Evolutionary conservation across 1,140 invertebrate species (phyloP).

Genomic region (Drosophila rhopaloa): DNA sequence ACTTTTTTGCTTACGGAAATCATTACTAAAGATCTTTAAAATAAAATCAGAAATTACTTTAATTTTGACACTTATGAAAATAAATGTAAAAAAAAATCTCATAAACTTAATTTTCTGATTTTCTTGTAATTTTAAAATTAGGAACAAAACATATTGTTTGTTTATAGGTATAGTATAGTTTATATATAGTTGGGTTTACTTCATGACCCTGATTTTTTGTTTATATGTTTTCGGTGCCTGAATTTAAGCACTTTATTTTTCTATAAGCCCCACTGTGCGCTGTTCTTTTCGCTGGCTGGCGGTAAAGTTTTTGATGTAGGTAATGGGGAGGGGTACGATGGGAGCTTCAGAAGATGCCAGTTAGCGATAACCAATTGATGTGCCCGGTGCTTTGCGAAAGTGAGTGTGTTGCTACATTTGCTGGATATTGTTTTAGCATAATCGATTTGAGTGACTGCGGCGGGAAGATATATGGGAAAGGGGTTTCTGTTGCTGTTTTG

Average conservation of each 20-base stretch:
- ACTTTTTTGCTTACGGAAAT: too few relatives aligned
- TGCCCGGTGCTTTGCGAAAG: neutral
- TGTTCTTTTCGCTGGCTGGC: constrained; percentile 62
- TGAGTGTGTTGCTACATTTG: constrained; percentile 64
- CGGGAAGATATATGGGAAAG: constrained; percentile 8
- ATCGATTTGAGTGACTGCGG: constrained; percentile 78
- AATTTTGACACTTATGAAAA: too few relatives aligned
- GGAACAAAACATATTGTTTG: too few relatives aligned
- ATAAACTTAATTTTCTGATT: too few relatives aligned
- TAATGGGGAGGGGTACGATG: constrained; percentile 20
- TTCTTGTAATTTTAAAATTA: too few relatives aligned
- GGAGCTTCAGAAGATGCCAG: constrained; percentile 53
- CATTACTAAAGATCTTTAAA: too few relatives aligned
- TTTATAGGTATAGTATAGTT: too few relatives aligned
- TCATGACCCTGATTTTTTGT: too few relatives aligned
- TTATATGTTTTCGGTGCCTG: too few relatives aligned
- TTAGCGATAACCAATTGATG: constrained; percentile 44
- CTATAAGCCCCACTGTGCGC: constrained; percentile 20
- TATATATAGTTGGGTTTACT: too few relatives aligned
- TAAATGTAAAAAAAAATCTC: too few relatives aligned
- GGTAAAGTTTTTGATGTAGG: constrained; percentile 61
- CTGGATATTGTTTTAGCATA: constrained; percentile 84
- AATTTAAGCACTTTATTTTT: neutral
- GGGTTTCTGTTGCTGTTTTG: constrained; percentile 41
- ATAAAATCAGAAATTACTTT: too few relatives aligned